Base-by-base conservation (phyloP, 30 jellyfish, hydroid and myxozoan genomes). In the Catostylus mosaicus region DNA sequence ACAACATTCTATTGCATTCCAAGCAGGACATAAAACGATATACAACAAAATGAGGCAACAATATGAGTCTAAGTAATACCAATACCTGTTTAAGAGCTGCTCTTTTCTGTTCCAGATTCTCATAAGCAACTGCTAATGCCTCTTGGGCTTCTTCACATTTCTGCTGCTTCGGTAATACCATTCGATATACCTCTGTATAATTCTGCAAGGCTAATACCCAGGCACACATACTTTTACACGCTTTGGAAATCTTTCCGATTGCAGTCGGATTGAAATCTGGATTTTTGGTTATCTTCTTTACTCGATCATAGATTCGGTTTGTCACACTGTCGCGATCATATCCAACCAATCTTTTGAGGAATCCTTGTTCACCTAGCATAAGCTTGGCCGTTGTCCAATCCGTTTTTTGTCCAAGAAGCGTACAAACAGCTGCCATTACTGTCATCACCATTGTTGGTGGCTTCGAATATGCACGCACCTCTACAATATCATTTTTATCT, bases 361-460 rank as follows among this genome's bases (percentile, higher is more conserved):
- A 92, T 45, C 90, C 91, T 40, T 90, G 98, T 36, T 92, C 98
- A 12, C 96, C 98, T 0, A 92, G 85, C 60, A 92, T 50, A 33
- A 43, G 83, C 78, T 86, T 92, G 22, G 98, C 98, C 16, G 96
- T 63, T 19, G 92, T 48, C 98, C 98, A 92, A 32, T 86, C 98
- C 31, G 98, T 84, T 57, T 92, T 92, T 34, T 92, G 96, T 22
- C 89, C 90, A 26, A 92, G 89, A 26, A 92, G 83, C n/a, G 90
- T 80, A 61, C 98, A 92, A n/a, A 92, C 96, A 31, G 98, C 96
- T 6, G 98, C 89, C 85, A 92, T 82, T 24, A 92, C 96, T 0
- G 96, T 92, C 96, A 86, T 92, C 60, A 92, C 98, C 98, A 92
- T 92, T 16, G 89, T 69, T 16, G 98, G 98, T 34, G 98, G 98